Base-by-base conservation (phyloP, 2,113 vertebrate genomes). In the Perccottus glenii region DNA sequence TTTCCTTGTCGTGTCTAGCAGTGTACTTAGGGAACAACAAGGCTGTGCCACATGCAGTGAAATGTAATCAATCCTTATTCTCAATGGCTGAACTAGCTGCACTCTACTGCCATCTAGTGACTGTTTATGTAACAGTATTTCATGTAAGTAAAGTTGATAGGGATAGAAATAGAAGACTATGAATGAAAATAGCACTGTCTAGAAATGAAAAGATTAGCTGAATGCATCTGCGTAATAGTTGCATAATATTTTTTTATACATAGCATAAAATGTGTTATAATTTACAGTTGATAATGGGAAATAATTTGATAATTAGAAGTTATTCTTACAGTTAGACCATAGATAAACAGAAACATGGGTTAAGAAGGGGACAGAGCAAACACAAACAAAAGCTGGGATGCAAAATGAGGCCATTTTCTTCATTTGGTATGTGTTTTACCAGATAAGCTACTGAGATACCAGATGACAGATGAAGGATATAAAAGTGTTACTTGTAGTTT, bases 81-180 rank as follows among this genome's bases (percentile, higher is more conserved):
- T 84, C 47, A 81, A 77, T 78, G 73, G 66, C n/a, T 62, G 38
- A 10, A 60, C 60, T 77, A 50, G 49, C 64, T 85, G 64, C 70
- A 62, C 57, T 35, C 80, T 58, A 73, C 76, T 87, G 88, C 87
- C 89, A 81, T 67, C 88, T 81, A 67, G 76, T 88, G 89, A 12
- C 33, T n/a, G 0, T 40, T 51, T 50, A 5, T 71, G 8, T 42
- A 14, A 11, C 51, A 32, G 6, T 45, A 60, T 11, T 2, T 19
- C 38, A 42, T 12, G 16, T 46, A 46, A 14, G 49, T 4, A 58
- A 46, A 46, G 10, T 46, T 11, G 2, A 40, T 40, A 27, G 44
- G 10, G 12, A 11, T 11, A 46, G 11, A 4, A 46, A 46, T 40
- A 27, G 19, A 27, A 27, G 19, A 27, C 19, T 3, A 27, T 27